Evolutionary conservation across 1,140 invertebrate genomes (phyloP).

Genomic region (Dendrolimus kikuchii): DNA sequence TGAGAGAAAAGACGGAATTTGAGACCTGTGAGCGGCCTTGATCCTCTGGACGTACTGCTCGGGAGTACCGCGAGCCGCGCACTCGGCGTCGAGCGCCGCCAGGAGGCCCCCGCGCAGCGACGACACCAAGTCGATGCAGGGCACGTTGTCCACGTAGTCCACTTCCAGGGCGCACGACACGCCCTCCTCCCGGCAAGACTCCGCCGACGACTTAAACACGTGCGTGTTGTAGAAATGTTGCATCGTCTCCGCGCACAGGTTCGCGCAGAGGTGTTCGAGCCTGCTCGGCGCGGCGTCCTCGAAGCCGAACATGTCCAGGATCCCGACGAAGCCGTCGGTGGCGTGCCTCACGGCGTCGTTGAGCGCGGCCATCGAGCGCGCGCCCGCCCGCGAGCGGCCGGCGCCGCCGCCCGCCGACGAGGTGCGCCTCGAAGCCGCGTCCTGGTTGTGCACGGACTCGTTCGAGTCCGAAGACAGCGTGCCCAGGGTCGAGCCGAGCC

Average conservation of each 20-base stretch:
- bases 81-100: conserved; percentile 95
- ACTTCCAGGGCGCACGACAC: conserved; percentile 93
- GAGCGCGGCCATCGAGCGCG: conserved; percentile 91
- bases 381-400: conserved; percentile 75
- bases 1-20: too few species aligned
- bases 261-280: conserved; percentile 94
- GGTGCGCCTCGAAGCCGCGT: conserved; percentile 86
- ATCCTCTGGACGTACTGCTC: conserved; percentile 92
- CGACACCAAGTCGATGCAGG: conserved; percentile 95
- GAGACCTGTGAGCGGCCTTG: conserved; percentile 81
- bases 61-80: conserved; percentile 87
- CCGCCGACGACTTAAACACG: conserved; percentile 95
- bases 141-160: conserved; percentile 96
- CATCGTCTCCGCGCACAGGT: conserved; percentile 96
- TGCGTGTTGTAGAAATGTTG: conserved; percentile 98
- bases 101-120: conserved; percentile 92
- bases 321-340: conserved; percentile 96
- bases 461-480: conserved; percentile 93
- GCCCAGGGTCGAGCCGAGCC: conserved; percentile 89
- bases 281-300: conserved; percentile 93
- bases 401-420: conserved; percentile 83
- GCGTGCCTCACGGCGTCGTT: conserved; percentile 94
- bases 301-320: conserved; percentile 96
- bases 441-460: conserved; percentile 92
- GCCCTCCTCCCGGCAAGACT: conserved; percentile 94